Evolutionary conservation across 2,888 invertebrate species (phyloP).

Genomic region (Eupithecia insigniata): DNA sequence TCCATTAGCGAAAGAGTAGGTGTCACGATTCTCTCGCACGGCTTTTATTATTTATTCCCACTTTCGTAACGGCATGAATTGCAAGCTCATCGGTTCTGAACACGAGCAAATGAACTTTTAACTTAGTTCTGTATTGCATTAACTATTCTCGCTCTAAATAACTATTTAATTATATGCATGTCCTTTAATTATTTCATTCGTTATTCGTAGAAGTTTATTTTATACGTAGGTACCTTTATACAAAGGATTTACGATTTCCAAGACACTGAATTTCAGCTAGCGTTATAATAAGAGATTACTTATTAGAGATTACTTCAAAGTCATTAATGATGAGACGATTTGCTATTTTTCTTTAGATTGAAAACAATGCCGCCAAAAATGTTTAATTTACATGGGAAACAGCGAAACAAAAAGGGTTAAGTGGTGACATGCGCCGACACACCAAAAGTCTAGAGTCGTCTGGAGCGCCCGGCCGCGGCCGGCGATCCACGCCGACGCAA

Average conservation of each 20-base stretch:
- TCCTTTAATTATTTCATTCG: background rate
- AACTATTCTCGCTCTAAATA: background rate
- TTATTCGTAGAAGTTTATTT: background rate
- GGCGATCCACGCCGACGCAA: slow-evolving; percentile 74
- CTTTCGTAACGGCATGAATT: slow-evolving; percentile 65
- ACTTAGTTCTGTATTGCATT: slow-evolving; percentile 43
- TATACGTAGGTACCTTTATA: background rate
- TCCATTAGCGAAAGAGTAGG: slow-evolving; percentile 81
- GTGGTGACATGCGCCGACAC: slow-evolving; percentile 79
- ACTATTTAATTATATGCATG: background rate
- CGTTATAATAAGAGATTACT: slow-evolving; percentile 7
- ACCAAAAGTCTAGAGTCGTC: slow-evolving; percentile 76
- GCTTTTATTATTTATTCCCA: slow-evolving; percentile 79
- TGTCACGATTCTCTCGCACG: slow-evolving; percentile 78
- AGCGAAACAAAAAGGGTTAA: slow-evolving; percentile 72
- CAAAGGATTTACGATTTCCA: background rate
- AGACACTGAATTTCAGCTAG: background rate
- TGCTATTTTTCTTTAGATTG: slow-evolving; percentile 44
- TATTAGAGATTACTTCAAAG: background rate
- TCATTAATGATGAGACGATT: slow-evolving; percentile 19
- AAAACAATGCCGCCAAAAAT: slow-evolving; percentile 79
- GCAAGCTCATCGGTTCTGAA: slow-evolving; percentile 56
- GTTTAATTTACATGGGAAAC: slow-evolving; percentile 80
- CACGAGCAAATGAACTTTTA: slow-evolving; percentile 72
- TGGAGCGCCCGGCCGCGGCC: slow-evolving; percentile 54